A percentile compares a stretch with the other conserved stretches of the same genome.
Evolutionary conservation across 1,140 invertebrate species (phyloP).

Genomic region (Ctenoplectra terminalis): DNA sequence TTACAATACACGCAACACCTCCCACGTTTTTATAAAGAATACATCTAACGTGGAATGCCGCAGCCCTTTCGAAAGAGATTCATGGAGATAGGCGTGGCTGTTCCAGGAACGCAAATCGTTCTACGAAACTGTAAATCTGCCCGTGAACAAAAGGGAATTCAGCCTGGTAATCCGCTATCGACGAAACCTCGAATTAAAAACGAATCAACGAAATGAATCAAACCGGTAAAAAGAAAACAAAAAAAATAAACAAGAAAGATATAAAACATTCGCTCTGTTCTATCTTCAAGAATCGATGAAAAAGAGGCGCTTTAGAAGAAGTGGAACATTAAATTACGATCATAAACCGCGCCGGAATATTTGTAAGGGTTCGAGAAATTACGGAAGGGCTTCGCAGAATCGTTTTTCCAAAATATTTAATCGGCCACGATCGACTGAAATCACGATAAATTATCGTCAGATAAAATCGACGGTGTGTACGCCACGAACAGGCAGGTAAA

Average conservation of each 20-base stretch:
- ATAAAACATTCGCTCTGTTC: too few relatives aligned
- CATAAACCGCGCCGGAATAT: background rate
- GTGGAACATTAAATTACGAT: background rate
- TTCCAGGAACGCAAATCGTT: conserved; percentile 52
- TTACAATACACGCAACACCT: background rate
- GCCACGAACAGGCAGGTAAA: conserved; percentile 23
- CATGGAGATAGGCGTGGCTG: conserved; percentile 50
- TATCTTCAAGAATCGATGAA: background rate
- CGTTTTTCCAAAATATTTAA: conserved; percentile 36
- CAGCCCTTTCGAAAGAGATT: conserved; percentile 47
- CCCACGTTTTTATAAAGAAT: background rate
- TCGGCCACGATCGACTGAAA: conserved; percentile 36
- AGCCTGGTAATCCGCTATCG: conserved; percentile 5
- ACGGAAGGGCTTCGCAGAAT: background rate
- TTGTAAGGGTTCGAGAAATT: background rate
- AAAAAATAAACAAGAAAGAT: background rate
- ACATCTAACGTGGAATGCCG: conserved; percentile 26
- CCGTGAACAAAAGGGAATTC: conserved; percentile 42
- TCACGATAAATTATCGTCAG: conserved; percentile 63
- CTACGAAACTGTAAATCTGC: conserved; percentile 48
- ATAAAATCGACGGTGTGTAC: conserved; percentile 58
- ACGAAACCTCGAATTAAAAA: conserved; percentile 10
- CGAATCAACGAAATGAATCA: background rate
- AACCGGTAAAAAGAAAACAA: too few relatives aligned
- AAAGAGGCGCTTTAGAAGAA: too few relatives aligned